These are phyloP conservation scores for Spisula solida DNA, from an alignment of 2,888 invertebrate genomes.

Conservation along the genomic window DNA sequence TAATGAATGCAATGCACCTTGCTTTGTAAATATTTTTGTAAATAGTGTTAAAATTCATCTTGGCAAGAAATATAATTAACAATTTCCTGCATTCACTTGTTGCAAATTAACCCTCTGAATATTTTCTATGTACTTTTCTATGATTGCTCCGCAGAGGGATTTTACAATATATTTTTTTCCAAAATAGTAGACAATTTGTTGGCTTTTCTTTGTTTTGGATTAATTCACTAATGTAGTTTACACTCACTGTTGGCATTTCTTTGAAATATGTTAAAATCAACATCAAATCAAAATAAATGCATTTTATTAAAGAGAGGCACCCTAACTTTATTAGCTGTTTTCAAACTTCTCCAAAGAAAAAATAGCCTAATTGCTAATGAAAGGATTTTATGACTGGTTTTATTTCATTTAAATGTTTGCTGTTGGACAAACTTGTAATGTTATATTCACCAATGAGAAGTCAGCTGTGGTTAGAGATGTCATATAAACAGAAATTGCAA, in stretches of 20 bases:
- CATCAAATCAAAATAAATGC: not conserved
- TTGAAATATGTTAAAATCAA: not conserved
- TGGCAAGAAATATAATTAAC: not conserved
- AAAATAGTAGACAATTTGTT: constrained; percentile 5
- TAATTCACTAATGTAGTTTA: constrained; percentile 14
- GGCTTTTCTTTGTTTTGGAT: constrained; percentile 2
- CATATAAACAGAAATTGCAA: too few species aligned
- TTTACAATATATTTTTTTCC: not conserved
- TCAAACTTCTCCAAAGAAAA: too few species aligned
- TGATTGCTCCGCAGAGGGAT: not conserved
- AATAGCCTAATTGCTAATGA: too few species aligned
- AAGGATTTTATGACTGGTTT: too few species aligned
- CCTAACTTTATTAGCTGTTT: too few species aligned
- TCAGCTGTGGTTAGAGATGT: too few species aligned
- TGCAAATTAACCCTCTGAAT: not conserved
- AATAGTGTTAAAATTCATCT: not conserved
- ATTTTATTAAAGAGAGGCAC: not conserved
- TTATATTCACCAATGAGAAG: too few species aligned
- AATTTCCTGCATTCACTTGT: not conserved
- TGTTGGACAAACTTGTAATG: too few species aligned
- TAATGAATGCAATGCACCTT: not conserved
- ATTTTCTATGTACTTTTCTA: not conserved
- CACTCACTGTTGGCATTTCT: constrained; percentile 11
- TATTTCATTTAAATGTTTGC: too few species aligned
- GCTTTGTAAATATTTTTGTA: not conserved